Evolutionary conservation across 2,113 vertebrate genomes (phyloP), one percentile per base, ranked within the genome.

Genomic region (Madoqua kirkii): DNA sequence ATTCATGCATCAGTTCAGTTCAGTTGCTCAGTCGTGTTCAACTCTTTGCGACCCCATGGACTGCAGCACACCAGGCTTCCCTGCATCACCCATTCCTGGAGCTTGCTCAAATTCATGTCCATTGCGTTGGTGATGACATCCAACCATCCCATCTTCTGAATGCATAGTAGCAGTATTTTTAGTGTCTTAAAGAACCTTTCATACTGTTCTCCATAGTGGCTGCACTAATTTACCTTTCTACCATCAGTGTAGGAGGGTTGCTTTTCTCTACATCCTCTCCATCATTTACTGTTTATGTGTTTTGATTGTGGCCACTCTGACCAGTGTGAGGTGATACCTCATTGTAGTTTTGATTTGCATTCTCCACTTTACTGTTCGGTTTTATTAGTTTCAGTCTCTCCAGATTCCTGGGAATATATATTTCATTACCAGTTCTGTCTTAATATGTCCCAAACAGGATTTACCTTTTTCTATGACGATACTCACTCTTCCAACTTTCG

Each of bases 371-470:
- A 84, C 64, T 92, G 23, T 36, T 78, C 19, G 17, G 48, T 91
- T 96, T 76, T 76, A 2, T 62, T 54, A 81, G 25, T 40, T 96
- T 59, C 16, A 78, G 19, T 62, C 25, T 95, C 87, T 52, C 45
- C 27, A 45, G 23, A 85, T 14, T 62, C 57, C 17, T 52, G 8
- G 21, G 12, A 86, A 86, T 45, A 67, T n/a, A 21, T 48, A 25
- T 25, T 52, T 59, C 33, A 86, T 92, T 52, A 29, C 50, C 21
- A 62, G 16, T 74, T 87, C 19, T 25, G 12, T 71, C 43, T 85
- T 74, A 62, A 17, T 25, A 31, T 8, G 25, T 60, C 21, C n/a
- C 71, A 59, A 94, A 43, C 2, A 78, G 45, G 54, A 19, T 17
- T 62, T 48, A 13, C 54, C 27, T 48, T 43, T n/a, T 43, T 71